Evolutionary conservation across 2,797 vertebrate species (phyloP).

Genomic region (Tapera naevia): DNA sequence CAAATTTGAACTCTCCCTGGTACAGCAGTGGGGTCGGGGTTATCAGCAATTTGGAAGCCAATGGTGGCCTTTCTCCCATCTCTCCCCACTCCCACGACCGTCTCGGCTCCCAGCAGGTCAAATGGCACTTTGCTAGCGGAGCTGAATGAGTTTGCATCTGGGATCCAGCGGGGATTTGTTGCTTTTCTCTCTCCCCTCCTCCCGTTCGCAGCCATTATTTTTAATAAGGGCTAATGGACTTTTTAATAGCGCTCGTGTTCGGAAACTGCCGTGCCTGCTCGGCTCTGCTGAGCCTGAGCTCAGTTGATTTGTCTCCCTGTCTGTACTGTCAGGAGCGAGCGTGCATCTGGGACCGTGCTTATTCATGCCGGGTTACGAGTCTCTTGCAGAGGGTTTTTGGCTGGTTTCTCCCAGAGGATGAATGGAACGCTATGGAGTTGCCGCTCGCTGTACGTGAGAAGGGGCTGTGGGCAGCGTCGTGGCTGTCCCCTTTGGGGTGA

Average conservation of each 20-base stretch:
- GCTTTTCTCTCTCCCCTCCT: accelerated
- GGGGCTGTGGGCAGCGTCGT: neutral
- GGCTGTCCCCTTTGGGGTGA: neutral
- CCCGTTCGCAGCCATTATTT: neutral
- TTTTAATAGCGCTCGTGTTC: neutral
- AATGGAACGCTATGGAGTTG: neutral
- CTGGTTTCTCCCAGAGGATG: neutral
- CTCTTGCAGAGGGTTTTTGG: neutral
- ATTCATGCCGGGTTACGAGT: constrained; percentile 13
- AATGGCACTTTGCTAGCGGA: neutral
- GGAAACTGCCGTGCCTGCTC: neutral
- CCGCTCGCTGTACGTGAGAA: accelerated
- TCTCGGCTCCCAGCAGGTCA: neutral
- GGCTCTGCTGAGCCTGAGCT: neutral
- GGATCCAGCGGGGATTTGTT: neutral
- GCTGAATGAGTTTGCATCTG: neutral
- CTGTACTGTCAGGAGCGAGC: neutral
- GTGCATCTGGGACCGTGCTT: constrained; percentile 14
- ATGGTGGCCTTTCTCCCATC: neutral
- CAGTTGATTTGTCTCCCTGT: neutral
- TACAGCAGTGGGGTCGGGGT: neutral
- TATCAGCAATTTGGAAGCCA: neutral
- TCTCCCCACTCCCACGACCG: neutral
- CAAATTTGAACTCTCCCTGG: constrained; percentile 46
- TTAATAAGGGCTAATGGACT: neutral